These are phyloP conservation scores for Epinephelus malabaricus DNA, from an alignment of 2,797 vertebrate species.

Conservation along the genomic window DNA sequence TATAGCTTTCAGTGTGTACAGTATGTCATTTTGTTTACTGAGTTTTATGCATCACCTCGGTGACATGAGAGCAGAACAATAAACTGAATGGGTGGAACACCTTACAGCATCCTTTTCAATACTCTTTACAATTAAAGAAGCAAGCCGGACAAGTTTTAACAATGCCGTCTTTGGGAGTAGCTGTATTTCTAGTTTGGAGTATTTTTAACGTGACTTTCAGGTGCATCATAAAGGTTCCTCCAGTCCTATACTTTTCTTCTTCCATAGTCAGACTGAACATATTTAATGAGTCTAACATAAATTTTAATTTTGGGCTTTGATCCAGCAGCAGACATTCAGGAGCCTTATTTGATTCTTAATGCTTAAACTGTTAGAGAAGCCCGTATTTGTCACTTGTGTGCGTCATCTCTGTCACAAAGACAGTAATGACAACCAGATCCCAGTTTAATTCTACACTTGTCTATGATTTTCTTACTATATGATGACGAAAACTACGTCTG, in stretches of 20 bases:
- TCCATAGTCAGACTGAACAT: background rate
- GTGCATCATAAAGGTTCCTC: background rate
- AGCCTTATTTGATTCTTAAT: background rate
- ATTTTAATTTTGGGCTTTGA: background rate
- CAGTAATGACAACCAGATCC: background rate
- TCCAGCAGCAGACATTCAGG: background rate
- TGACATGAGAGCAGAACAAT: constrained; percentile 24
- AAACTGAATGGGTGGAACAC: constrained; percentile 10
- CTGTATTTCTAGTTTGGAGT: background rate
- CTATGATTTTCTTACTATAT: background rate
- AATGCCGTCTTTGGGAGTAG: constrained; percentile 17
- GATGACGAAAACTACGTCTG: no score
- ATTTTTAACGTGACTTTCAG: background rate
- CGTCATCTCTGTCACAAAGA: background rate
- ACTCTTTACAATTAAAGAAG: constrained; percentile 27
- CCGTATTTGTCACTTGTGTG: background rate
- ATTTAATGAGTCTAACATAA: background rate
- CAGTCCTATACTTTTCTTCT: background rate
- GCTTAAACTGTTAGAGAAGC: background rate
- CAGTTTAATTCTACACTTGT: background rate
- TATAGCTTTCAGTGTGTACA: background rate
- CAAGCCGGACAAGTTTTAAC: constrained; percentile 43
- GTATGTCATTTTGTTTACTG: background rate
- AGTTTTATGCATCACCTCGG: background rate
- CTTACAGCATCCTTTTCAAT: background rate